Conservation (phyloP, 2,888 invertebrate genomes). For the Andrena bucephala region DNA sequence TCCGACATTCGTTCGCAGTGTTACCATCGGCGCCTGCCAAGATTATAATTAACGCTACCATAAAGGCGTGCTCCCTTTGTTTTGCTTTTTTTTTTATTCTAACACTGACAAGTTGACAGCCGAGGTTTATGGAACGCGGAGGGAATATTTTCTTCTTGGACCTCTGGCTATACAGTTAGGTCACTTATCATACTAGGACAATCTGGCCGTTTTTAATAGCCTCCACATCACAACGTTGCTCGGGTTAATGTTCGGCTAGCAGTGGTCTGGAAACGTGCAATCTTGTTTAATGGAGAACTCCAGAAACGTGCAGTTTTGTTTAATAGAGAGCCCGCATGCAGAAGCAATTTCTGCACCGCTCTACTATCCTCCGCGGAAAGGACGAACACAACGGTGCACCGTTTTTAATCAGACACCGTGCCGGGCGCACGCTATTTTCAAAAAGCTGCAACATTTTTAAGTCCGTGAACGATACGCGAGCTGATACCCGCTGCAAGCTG, state of each 20-base stretch:
- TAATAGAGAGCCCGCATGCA: constrained; percentile 19
- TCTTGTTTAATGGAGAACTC: constrained; percentile 13
- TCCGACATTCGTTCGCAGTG: constrained; percentile 37
- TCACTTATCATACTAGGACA: constrained; percentile 46
- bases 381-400: neutral
- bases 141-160: constrained; percentile 13
- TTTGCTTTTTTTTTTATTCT: constrained; percentile 1
- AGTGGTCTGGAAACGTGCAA: constrained; percentile 22
- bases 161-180: constrained; percentile 46
- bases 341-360: constrained; percentile 20
- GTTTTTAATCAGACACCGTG: constrained; percentile 22
- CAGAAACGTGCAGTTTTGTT: constrained; percentile 27
- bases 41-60: constrained; percentile 33
- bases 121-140: constrained; percentile 31
- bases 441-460: constrained; percentile 8
- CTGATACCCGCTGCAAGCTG: neutral
- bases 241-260: constrained; percentile 30
- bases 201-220: constrained; percentile 46
- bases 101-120: constrained; percentile 4
- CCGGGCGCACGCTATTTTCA: neutral
- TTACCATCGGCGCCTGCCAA: constrained; percentile 34
- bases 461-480: neutral
- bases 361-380: neutral
- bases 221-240: constrained; percentile 18
- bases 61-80: constrained; percentile 8